Percentiles rank a stretch among this genome's conserved stretches.
phyloP scores from a whole-genome alignment of 1,140 invertebrate species.

The Physella acuta region DNA sequence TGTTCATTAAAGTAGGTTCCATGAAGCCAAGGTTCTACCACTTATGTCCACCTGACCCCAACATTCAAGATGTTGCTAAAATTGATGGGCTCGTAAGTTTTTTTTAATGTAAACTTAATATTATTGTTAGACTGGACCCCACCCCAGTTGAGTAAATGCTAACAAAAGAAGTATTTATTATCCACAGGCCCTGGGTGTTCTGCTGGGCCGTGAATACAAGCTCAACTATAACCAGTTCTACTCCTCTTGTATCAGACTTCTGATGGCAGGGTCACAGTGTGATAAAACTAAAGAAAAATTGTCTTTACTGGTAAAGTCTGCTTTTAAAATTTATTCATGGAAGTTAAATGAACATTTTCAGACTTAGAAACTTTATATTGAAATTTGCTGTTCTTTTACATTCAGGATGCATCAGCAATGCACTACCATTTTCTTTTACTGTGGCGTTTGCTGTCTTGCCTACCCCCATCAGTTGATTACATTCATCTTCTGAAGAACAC shows the following conservation, averaged over 20 bases:
- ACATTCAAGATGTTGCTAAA: slow-evolving; percentile 81
- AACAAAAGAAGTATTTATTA: too few relatives aligned
- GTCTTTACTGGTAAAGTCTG: slow-evolving; percentile 49
- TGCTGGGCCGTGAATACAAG: slow-evolving; percentile 85
- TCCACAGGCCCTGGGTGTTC: slow-evolving; percentile 85
- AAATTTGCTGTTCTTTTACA: slow-evolving; percentile 4
- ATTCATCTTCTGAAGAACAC: slow-evolving; percentile 74
- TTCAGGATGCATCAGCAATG: slow-evolving; percentile 75
- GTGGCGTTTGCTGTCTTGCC: slow-evolving; percentile 77
- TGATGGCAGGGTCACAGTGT: slow-evolving; percentile 58
- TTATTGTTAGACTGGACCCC: not conserved
- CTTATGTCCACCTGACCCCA: slow-evolving; percentile 74
- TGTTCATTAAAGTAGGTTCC: too few relatives aligned
- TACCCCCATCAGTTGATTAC: slow-evolving; percentile 86
- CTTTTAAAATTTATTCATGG: not conserved
- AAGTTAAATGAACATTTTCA: not conserved
- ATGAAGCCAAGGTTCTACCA: slow-evolving; percentile 86
- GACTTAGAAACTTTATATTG: not conserved
- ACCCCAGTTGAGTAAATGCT: not conserved
- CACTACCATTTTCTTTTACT: slow-evolving; percentile 88
- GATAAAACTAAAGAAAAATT: slow-evolving; percentile 55
- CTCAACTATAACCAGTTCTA: slow-evolving; percentile 85
- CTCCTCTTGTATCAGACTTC: slow-evolving; percentile 79
- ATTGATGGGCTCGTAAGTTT: slow-evolving; percentile 79
- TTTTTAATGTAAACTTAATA: slow-evolving; percentile 16